Evolutionary conservation across 2,113 vertebrate species (phyloP), one percentile per base, ranked within the genome.

Genomic region (Porphyrio hochstetteri): DNA sequence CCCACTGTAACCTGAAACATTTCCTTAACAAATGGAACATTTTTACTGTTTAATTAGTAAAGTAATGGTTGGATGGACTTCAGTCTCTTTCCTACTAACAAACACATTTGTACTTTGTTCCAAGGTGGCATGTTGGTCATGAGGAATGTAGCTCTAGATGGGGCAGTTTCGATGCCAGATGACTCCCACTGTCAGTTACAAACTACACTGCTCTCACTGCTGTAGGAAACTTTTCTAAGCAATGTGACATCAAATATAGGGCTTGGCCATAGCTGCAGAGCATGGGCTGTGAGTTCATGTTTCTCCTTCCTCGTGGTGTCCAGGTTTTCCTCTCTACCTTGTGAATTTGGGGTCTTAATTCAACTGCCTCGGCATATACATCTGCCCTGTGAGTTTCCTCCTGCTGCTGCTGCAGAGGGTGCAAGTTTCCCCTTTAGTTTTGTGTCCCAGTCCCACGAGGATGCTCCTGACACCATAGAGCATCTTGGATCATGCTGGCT

Each of bases 31-130:
- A 90, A 88, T 29, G 29, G 88, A 68, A 90, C 68, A 56, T 92
- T 96, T 91, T 81, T 82, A 81, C 79, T 82, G 71, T 83, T 94
- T 86, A 96, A 96, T 95, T 96, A 93, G 93, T 90, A 82, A 91
- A 86, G 93, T 67, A 95, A 96, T 94, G 95, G 79, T 92, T 92
- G 85, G 93, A 20, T 93, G 92, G 85, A 90, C 85, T 88, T 95
- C 64, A 74, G 71, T 56, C 93, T 79, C 59, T 92, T 79, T 81
- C 85, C 67, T 64, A 15, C 75, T 82, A 72, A 87, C 59, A 85
- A 88, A 57, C 61, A 59, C 64, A 94, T 82, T 70, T 74, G 90
- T 83, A 82, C 90, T 94, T 91, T 63, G 85, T 86, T 86, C 29
- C 2, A 86, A 92, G 71, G 92, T 69, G 68, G 46, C 35, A 13